Evolutionary conservation across 2,888 invertebrate species (phyloP).

Genomic region (Lasioglossum vierecki): DNA sequence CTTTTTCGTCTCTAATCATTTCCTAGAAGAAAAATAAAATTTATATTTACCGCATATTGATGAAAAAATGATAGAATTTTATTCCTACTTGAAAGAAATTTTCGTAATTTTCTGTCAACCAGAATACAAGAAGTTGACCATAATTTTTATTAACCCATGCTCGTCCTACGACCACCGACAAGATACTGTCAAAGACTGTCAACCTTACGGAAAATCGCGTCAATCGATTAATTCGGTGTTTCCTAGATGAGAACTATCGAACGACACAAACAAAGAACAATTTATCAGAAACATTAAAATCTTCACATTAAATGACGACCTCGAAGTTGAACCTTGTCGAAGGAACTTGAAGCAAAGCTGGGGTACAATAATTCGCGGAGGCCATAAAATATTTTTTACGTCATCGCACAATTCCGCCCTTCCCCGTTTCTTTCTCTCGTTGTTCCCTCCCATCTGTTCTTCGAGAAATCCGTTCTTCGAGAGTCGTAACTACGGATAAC

Average conservation of each 20-base stretch:
- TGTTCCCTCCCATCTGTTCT: background rate
- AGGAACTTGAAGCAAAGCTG: background rate
- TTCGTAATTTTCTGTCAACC: background rate
- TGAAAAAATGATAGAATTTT: no score
- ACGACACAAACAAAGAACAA: no score
- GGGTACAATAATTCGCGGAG: background rate
- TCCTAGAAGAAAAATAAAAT: no score
- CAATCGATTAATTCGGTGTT: no score
- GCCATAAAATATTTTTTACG: slow-evolving; percentile 3
- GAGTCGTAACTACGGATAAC: slow-evolving; percentile 50
- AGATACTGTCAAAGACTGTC: no score
- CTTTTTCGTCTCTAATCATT: no score
- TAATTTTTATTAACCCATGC: background rate
- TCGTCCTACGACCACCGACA: no score
- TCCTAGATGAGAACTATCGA: no score
- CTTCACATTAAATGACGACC: background rate
- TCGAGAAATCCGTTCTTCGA: slow-evolving; percentile 11
- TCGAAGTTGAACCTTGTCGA: background rate
- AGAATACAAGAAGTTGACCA: background rate
- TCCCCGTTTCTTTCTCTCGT: background rate
- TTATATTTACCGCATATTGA: no score
- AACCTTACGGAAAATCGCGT: no score
- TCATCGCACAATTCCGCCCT: background rate
- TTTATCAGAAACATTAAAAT: no score
- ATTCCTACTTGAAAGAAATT: no score